Evolutionary conservation across 2,888 invertebrate genomes (phyloP).

Genomic region (Tipula helvola): DNA sequence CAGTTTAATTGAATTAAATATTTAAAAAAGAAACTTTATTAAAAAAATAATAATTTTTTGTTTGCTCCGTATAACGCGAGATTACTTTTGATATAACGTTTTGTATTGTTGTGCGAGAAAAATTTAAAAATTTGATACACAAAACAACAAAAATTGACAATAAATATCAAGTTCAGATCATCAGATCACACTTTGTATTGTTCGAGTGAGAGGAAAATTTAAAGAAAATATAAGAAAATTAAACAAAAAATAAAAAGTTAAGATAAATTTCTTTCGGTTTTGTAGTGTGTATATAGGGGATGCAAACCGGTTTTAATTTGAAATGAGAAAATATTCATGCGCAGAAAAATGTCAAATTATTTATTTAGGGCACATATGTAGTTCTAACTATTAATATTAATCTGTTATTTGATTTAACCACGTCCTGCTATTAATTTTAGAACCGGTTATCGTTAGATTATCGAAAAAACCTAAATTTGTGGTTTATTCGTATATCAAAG

Average conservation of each 20-base stretch:
- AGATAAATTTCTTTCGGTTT: neutral
- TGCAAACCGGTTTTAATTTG: neutral
- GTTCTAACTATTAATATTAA: neutral
- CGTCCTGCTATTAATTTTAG: neutral
- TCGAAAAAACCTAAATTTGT: too few species aligned
- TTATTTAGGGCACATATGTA: too few species aligned
- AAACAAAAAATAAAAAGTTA: neutral
- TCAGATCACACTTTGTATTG: neutral
- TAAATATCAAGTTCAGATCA: neutral
- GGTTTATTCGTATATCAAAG: too few species aligned
- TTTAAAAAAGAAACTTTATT: neutral
- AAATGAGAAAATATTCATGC: neutral
- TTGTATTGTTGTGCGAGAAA: neutral
- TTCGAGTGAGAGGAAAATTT: neutral
- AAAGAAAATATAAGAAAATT: neutral
- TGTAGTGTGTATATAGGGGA: neutral
- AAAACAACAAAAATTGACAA: neutral
- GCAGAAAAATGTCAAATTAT: too few species aligned
- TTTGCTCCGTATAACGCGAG: neutral
- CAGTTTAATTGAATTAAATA: neutral
- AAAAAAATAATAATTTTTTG: neutral
- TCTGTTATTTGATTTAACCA: neutral
- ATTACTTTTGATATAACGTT: neutral
- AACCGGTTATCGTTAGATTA: neutral
- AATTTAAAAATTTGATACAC: neutral